Conservation (phyloP, 2,797 vertebrate species). For the Helostoma temminkii region DNA sequence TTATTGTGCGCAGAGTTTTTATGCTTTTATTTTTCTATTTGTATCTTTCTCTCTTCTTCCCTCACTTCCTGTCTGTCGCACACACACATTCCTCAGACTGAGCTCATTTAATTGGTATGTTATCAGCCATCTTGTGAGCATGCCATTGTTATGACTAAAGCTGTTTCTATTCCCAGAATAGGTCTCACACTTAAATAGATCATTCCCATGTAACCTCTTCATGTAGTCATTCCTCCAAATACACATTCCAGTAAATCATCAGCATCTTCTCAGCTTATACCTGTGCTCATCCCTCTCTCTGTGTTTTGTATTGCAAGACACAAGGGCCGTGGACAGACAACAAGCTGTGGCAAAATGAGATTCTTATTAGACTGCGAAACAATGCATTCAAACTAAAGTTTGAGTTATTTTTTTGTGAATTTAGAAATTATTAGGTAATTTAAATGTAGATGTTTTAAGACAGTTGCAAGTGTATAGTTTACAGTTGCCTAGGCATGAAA, state of each 20-base stretch:
- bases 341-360: constrained; percentile 31
- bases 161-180: constrained; percentile 77
- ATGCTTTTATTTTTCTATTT: not conserved
- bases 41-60: constrained; percentile 14
- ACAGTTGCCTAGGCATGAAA: not conserved
- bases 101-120: constrained; percentile 78
- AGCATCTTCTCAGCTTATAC: constrained; percentile 24
- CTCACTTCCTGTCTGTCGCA: constrained; percentile 10
- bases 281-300: constrained; percentile 34
- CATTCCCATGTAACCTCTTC: constrained; percentile 59
- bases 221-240: constrained; percentile 37
- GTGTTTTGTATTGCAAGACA: constrained; percentile 19
- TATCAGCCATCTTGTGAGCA: constrained; percentile 74
- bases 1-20: not conserved
- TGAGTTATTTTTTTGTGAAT: constrained; percentile 12
- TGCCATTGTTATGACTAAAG: constrained; percentile 78
- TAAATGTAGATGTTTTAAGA: constrained; percentile 34
- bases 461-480: constrained; percentile 3
- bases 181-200: constrained; percentile 77
- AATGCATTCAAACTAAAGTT: constrained; percentile 8
- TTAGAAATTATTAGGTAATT: constrained; percentile 31
- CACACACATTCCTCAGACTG: constrained; percentile 56
- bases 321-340: constrained; percentile 35
- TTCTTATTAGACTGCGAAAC: constrained; percentile 24
- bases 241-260: constrained; percentile 39